Base-by-base conservation (phyloP, 2,113 vertebrate species). In the Spheniscus mendiculus region DNA sequence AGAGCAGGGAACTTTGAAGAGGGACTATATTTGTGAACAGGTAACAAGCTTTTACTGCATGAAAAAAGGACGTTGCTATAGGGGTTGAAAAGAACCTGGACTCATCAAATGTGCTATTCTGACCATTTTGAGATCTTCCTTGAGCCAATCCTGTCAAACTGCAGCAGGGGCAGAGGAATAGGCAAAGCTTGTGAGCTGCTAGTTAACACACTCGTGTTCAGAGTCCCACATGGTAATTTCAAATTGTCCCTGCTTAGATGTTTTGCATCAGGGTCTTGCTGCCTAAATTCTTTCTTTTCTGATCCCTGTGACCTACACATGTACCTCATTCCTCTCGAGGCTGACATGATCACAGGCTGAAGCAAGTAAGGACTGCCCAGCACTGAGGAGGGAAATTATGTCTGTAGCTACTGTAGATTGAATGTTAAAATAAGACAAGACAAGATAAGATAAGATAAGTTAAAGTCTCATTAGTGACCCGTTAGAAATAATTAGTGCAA, bases 221-320 rank as follows among this genome's bases (percentile, higher is more conserved):
- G 27, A 90, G 62, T 97, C 93, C 77, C 55, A 0, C 62, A 62
- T 40, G 87, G 36, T 70, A 65, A 94, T 79, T 92, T 93, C 72
- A 95, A 42, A 72, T 67, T 69, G 55, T 91, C 56, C 88, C 49
- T 95, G 40, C 82, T 97, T 89, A 93, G 88, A 95, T 91, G 77
- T 92, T 91, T 89, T 71, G 58, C 66, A 87, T 90, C 26, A 71
- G 85, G 69, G n/a, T 93, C 92, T 93, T 93, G 15, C 89, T 96
- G 70, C 73, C 49, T 90, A 90, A 96, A 95, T 85, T 94, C 74
- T 90, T 93, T 74, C 65, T 56, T 90, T 94, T 92, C 95, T 96
- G 93, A 97, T 97, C 97, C 86, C 86, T 92, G 79, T 97, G 94
- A 96, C 93, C 92, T 96, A 94, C 89, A 97, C 82, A 40, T 97